Percentiles rank a stretch among this genome's conserved stretches.
Conservation (phyloP, 2,888 invertebrate genomes). For the Pilophorus perplexus region DNA sequence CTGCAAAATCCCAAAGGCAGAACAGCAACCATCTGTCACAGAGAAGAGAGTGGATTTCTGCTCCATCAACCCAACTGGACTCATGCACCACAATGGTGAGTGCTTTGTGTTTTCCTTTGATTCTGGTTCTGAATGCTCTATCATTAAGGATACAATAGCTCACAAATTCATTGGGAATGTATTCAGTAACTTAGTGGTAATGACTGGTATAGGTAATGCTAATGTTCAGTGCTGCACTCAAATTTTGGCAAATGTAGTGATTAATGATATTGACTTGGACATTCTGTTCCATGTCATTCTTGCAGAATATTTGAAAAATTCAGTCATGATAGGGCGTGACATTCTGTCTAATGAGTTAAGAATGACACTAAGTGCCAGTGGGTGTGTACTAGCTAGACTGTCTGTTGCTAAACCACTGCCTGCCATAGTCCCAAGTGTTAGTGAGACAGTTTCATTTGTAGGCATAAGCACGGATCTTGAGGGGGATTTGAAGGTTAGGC, state of each 20-base stretch:
- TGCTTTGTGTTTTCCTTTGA: background rate
- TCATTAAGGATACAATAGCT: background rate
- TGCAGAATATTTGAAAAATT: background rate
- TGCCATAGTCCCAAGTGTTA: too few relatives aligned
- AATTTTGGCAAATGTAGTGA: background rate
- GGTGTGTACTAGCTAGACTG: background rate
- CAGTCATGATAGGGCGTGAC: background rate
- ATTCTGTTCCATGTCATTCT: conserved; percentile 11
- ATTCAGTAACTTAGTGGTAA: background rate
- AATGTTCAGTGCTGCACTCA: background rate
- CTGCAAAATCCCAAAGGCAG: too few relatives aligned
- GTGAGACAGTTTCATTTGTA: too few relatives aligned
- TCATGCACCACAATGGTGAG: conserved; percentile 8
- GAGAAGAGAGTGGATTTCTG: conserved; percentile 3
- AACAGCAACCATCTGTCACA: too few relatives aligned
- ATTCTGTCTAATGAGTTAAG: background rate
- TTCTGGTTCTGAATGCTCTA: conserved; percentile 12
- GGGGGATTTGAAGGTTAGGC: too few relatives aligned
- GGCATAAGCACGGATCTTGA: too few relatives aligned
- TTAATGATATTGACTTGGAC: background rate
- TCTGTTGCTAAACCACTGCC: too few relatives aligned
- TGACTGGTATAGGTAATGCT: background rate
- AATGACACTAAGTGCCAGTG: background rate
- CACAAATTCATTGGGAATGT: background rate
- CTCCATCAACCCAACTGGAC: conserved; percentile 4